A percentile compares a stretch with the other conserved stretches of the same genome.
Conservation (phyloP, 2,797 vertebrate genomes). For the Gouania willdenowi region DNA sequence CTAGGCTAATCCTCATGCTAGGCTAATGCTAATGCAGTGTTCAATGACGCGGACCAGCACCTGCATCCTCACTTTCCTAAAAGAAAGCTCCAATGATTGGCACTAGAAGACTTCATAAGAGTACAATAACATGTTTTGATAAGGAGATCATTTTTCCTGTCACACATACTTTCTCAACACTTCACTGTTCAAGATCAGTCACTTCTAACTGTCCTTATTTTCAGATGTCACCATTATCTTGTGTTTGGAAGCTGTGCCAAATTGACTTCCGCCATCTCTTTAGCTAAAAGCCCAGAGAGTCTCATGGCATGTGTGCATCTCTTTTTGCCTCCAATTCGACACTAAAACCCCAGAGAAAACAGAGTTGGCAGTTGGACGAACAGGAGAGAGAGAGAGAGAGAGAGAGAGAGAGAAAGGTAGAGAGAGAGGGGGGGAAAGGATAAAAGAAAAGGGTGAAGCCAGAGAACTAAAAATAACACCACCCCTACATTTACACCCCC, state of each 20-base stretch:
- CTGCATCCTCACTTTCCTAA: no score
- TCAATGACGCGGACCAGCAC: no score
- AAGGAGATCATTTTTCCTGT: slow-evolving; percentile 1
- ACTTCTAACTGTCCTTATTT: slow-evolving; percentile 22
- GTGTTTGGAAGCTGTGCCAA: slow-evolving; percentile 46
- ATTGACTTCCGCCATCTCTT: slow-evolving; percentile 68
- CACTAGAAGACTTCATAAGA: slow-evolving; percentile 4
- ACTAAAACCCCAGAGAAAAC: slow-evolving; percentile 75
- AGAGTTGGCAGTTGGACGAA: slow-evolving; percentile 68
- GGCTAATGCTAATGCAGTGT: no score
- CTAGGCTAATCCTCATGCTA: no score
- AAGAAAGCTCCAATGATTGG: slow-evolving; percentile 4
- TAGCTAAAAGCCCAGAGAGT: slow-evolving; percentile 70
- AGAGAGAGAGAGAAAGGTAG: slow-evolving; percentile 17
- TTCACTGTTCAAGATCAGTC: slow-evolving; percentile 4
- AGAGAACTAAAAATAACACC: slow-evolving; percentile 60
- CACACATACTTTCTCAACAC: background rate
- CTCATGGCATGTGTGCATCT: slow-evolving; percentile 75
- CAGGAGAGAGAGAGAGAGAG: slow-evolving; percentile 38
- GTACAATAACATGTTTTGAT: background rate
- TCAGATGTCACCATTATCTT: slow-evolving; percentile 29
- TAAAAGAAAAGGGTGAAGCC: slow-evolving; percentile 61
- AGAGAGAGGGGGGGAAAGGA: slow-evolving; percentile 57
- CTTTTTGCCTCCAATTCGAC: slow-evolving; percentile 79
- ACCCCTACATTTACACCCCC: slow-evolving; percentile 16